Evolutionary conservation across 2,797 vertebrate species (phyloP), one percentile per base, ranked within the genome.

Genomic region (Chelon auratus): DNA sequence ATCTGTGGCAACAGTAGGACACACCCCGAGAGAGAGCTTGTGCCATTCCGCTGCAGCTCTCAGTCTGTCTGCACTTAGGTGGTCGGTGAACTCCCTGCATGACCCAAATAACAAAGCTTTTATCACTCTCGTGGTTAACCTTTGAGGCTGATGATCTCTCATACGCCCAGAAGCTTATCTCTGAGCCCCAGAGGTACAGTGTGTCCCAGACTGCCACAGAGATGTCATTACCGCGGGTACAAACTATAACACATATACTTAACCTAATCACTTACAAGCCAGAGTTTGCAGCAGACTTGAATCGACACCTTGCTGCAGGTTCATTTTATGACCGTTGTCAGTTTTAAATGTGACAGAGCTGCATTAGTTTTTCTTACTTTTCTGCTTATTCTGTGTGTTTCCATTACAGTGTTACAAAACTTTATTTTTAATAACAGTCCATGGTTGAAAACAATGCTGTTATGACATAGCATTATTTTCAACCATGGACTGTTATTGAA

Each of bases 21-120:
- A 9, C 48, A 12, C 48, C 50, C 56, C 18, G 55, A 26, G 24
- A 24, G 40, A 58, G 11, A 26, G 24, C 26, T 18, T 18, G 20
- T 54, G 48, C 17, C 67, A 13, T 50, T 52, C 70, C 62, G 10
- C 61, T 64, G 61, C 75, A 10, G 54, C 56, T 71, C 74, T 12
- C 66, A 26, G 40, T 53, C 78, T 68, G 81, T 40, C 75, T 79
- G 55, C 76, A 37, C 68, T 72, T 65, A 60, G 65, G 55, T 36
- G 64, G 24, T 12, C 39, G n/a, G n/a, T 73, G 78, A 9, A 63
- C 57, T 75, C 55, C 30, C 76, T 59, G 54, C 77, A 74, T 77
- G 84, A 89, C 85, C 84, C 82, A 88, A 77, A 89, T 80, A 87
- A 77, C 76, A 81, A 81, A 68, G 81, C 87, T 87, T 83, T 88